phyloP scores from a whole-genome alignment of 1,140 invertebrate species.

The Sycophaga agraensis region DNA sequence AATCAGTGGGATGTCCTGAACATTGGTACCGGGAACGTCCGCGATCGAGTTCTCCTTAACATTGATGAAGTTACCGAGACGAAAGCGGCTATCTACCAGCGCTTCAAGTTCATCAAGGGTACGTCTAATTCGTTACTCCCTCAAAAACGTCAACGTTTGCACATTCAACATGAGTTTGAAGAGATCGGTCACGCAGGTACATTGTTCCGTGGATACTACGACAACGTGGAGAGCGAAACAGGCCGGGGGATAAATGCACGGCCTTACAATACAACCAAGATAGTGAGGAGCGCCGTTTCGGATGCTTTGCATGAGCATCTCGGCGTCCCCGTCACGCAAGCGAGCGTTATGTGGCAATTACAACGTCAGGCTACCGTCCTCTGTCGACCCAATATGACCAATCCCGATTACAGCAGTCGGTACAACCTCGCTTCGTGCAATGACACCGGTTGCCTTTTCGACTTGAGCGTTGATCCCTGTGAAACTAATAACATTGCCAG shows the following conservation, averaged over 20 bases:
- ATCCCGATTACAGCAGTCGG: slow-evolving; percentile 29
- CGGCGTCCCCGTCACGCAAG: slow-evolving; percentile 51
- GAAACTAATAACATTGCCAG: slow-evolving; percentile 64
- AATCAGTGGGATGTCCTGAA: slow-evolving; percentile 62
- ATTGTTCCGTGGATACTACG: slow-evolving; percentile 44
- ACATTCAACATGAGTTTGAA: not conserved
- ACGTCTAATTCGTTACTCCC: no score
- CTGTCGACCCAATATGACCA: slow-evolving; percentile 39
- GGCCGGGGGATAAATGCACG: slow-evolving; percentile 39
- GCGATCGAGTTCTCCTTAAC: slow-evolving; percentile 53
- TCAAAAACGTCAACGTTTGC: no score
- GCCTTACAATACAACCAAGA: slow-evolving; percentile 41
- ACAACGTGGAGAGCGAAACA: slow-evolving; percentile 44
- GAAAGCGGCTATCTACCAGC: slow-evolving; percentile 51
- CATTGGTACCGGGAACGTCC: slow-evolving; percentile 34
- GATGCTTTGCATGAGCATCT: slow-evolving; percentile 45
- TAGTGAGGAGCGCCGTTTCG: slow-evolving; percentile 45
- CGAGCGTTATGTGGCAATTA: slow-evolving; percentile 45
- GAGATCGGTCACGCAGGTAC: slow-evolving; percentile 33
- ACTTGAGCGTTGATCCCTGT: slow-evolving; percentile 68
- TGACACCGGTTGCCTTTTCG: slow-evolving; percentile 65
- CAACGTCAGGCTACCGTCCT: slow-evolving; percentile 49
- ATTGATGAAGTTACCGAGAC: slow-evolving; percentile 56
- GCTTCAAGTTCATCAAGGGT: slow-evolving; percentile 60
- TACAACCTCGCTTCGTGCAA: slow-evolving; percentile 45